These are phyloP conservation scores for Brachypodius melanocephalos DNA, from an alignment of 2,113 vertebrate species.

Conservation along the genomic window DNA sequence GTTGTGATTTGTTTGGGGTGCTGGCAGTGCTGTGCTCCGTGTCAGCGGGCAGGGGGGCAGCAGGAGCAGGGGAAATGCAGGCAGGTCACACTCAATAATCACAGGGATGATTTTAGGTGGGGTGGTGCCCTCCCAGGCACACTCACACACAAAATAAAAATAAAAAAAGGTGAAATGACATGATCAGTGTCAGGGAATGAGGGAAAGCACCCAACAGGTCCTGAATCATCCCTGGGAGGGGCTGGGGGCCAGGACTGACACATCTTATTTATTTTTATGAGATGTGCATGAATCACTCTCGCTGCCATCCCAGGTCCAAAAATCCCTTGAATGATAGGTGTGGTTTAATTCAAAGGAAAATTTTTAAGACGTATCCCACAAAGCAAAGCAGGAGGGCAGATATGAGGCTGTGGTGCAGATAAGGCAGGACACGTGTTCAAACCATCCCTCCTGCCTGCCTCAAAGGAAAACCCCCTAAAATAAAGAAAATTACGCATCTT, in stretches of 20 bases:
- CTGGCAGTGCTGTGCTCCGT: constrained; percentile 68
- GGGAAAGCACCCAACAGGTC: not conserved
- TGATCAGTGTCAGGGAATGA: not conserved
- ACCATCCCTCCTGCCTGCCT: not conserved
- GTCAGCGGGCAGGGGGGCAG: constrained; percentile 14
- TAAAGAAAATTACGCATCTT: not conserved
- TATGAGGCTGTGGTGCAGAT: not conserved
- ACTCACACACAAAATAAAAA: fast-evolving
- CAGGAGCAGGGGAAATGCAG: constrained; percentile 44
- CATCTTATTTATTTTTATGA: not conserved
- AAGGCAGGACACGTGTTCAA: not conserved
- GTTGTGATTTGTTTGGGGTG: constrained; percentile 73
- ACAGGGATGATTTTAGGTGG: not conserved
- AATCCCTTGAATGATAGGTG: not conserved
- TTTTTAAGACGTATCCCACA: not conserved
- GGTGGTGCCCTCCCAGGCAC: not conserved
- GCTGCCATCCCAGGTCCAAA: not conserved
- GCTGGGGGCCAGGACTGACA: not conserved
- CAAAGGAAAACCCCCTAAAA: not conserved
- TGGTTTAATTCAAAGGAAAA: not conserved
- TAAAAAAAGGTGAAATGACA: not conserved
- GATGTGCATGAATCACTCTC: not conserved
- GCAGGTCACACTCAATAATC: constrained; percentile 7
- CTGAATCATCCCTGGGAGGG: constrained; percentile 18
- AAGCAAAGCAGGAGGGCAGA: not conserved